Conservation (phyloP, 2,888 invertebrate species). For the Branchellion lobata region DNA sequence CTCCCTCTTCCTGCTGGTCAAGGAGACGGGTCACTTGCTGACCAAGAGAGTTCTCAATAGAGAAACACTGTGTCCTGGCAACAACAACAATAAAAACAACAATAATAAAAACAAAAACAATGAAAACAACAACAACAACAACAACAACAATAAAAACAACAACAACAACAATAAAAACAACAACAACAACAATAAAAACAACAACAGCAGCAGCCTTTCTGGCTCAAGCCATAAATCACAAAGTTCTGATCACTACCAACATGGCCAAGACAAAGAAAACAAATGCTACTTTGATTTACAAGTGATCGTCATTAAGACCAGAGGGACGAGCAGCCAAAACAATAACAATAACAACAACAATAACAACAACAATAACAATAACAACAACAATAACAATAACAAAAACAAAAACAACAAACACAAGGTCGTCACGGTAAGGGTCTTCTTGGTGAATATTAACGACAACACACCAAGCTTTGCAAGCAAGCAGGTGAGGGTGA, state of each 20-base stretch:
- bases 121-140: not conserved
- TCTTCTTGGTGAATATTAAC: conserved; percentile 26
- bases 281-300: not conserved
- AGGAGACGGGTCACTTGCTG: not conserved
- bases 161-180: not conserved
- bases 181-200: not conserved
- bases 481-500: not conserved
- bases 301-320: not conserved
- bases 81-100: not conserved
- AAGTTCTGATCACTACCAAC: not conserved
- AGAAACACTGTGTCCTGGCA: conserved; percentile 5
- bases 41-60: conserved; percentile 23
- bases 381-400: not conserved
- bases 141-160: not conserved
- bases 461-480: conserved; percentile 27
- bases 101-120: not conserved
- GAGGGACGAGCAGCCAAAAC: not conserved
- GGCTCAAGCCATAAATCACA: conserved; percentile 3
- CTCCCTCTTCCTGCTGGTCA: not conserved
- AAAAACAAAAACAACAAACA: not conserved
- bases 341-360: not conserved
- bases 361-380: not conserved
- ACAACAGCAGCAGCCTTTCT: not conserved
- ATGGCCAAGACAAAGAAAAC: not conserved
- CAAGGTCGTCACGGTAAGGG: not conserved